Evolutionary conservation across 2,113 vertebrate genomes (phyloP).

Genomic region (Phrynocephalus versicolor): DNA sequence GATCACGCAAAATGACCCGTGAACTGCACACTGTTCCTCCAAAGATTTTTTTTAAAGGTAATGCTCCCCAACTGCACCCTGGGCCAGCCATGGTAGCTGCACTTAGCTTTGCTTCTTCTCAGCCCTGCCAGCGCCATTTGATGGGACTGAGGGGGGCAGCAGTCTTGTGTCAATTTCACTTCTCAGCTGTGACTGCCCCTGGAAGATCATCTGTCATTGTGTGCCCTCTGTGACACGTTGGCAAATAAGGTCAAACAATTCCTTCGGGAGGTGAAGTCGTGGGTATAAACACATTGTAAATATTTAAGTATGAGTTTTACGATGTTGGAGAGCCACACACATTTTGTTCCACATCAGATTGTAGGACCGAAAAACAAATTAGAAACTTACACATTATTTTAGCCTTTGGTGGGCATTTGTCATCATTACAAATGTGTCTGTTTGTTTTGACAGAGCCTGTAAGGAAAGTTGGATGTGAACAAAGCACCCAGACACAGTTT

Average conservation of each 20-base stretch:
- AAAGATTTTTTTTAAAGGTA: constrained; percentile 50
- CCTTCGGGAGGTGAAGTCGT: constrained; percentile 66
- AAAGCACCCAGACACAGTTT: background rate
- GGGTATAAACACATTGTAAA: constrained; percentile 72
- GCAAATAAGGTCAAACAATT: constrained; percentile 76
- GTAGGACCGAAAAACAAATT: constrained; percentile 67
- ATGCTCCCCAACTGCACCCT: constrained; percentile 53
- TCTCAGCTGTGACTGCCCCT: constrained; percentile 68
- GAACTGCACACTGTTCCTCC: constrained; percentile 28
- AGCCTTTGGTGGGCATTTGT: constrained; percentile 67
- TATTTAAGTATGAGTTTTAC: constrained; percentile 76
- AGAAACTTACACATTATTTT: constrained; percentile 66
- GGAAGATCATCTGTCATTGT: constrained; percentile 70
- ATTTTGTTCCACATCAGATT: constrained; percentile 61
- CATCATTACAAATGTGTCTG: constrained; percentile 64
- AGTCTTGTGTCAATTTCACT: constrained; percentile 69
- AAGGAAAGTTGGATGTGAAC: constrained; percentile 32
- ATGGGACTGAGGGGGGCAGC: constrained; percentile 56
- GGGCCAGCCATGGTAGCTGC: constrained; percentile 43
- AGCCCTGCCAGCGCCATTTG: constrained; percentile 42
- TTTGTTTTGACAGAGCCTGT: constrained; percentile 58
- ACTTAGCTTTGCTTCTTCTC: constrained; percentile 51
- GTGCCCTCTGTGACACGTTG: constrained; percentile 65
- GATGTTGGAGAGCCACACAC: constrained; percentile 64
- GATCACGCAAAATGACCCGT: constrained; percentile 57